Evolutionary conservation across 1,140 invertebrate species (phyloP).

Genomic region (Leptinotarsa defecta): DNA sequence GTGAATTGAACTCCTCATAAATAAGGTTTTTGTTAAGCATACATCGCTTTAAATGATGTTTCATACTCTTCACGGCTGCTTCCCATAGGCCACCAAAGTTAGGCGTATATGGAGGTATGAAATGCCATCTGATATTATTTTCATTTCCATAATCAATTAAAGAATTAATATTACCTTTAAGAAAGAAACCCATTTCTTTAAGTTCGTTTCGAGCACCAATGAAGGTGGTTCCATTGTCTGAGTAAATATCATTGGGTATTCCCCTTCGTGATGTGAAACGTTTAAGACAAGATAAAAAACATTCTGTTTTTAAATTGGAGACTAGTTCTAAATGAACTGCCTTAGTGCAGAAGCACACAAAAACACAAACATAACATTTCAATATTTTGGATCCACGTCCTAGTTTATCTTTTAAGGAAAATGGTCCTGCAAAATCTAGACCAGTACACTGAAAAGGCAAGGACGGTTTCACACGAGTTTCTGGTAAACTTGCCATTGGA

Average conservation of each 20-base stretch:
- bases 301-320: not conserved
- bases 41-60: slow-evolving; percentile 29
- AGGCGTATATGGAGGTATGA: slow-evolving; percentile 26
- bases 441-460: not conserved
- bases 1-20: slow-evolving; percentile 5
- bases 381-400: not conserved
- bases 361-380: not conserved
- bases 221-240: not conserved
- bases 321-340: too few species aligned
- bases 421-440: not conserved
- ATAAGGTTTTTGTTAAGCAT: slow-evolving; percentile 17
- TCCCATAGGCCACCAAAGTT: slow-evolving; percentile 30
- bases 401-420: not conserved
- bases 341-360: not conserved
- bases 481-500: not conserved
- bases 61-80: slow-evolving; percentile 16
- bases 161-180: too few species aligned
- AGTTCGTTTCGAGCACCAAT: not conserved
- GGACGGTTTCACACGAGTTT: not conserved
- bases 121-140: slow-evolving; percentile 34
- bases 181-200: too few species aligned
- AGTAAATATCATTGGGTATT: not conserved
- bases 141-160: too few species aligned
- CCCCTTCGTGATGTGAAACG: not conserved
- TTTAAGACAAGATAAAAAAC: not conserved